phyloP scores from a whole-genome alignment of 2,888 invertebrate genomes.

The Dioctria linearis region DNA sequence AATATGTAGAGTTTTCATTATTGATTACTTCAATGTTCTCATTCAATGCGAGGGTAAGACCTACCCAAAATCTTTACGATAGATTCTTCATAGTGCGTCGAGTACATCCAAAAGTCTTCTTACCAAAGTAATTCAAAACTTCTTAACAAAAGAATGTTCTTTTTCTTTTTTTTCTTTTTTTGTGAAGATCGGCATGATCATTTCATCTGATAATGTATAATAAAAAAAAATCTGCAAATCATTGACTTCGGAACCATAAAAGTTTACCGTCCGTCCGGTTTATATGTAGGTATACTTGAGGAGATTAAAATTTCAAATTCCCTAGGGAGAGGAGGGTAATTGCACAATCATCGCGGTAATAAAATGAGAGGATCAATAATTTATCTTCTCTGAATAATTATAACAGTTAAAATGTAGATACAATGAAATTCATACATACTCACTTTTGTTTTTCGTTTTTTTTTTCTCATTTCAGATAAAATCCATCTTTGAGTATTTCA shows the following conservation, averaged over 20 bases:
- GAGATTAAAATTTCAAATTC: slow-evolving; percentile 33
- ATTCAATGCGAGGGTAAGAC: slow-evolving; percentile 20
- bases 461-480: slow-evolving; percentile 41
- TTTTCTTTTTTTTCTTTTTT: not conserved
- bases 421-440: not conserved
- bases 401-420: not conserved
- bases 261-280: slow-evolving; percentile 3
- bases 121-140: slow-evolving; percentile 19
- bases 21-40: slow-evolving; percentile 50
- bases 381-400: slow-evolving; percentile 3
- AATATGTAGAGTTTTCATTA: slow-evolving; percentile 53
- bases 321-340: slow-evolving; percentile 26
- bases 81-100: not conserved
- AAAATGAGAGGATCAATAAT: slow-evolving; percentile 4
- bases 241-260: slow-evolving; percentile 31
- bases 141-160: slow-evolving; percentile 36
- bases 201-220: slow-evolving; percentile 18
- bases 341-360: slow-evolving; percentile 11
- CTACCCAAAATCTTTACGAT: slow-evolving; percentile 30
- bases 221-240: slow-evolving; percentile 47
- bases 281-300: not conserved
- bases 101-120: not conserved
- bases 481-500: slow-evolving; percentile 12
- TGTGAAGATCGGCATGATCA: slow-evolving; percentile 49
- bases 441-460: not conserved